Percentiles rank a stretch among this genome's conserved stretches.
These are phyloP conservation scores for Amazona guildingii DNA, from an alignment of 2,113 vertebrate genomes.

Conservation along the genomic window DNA sequence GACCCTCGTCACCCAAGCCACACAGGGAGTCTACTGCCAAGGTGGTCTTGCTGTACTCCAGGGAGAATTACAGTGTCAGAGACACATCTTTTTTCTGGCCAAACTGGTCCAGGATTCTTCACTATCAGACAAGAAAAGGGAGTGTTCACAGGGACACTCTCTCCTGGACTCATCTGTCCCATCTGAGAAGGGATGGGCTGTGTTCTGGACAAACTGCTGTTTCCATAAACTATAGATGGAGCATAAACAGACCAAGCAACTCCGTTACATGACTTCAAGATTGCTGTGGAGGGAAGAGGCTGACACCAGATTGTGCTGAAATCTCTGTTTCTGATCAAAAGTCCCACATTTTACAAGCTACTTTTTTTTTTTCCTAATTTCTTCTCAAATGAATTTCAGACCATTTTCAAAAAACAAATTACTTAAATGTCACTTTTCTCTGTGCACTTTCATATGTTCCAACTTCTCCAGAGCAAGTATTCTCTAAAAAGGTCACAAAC, in stretches of 20 bases:
- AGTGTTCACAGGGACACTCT: not conserved
- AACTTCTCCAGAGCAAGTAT: not conserved
- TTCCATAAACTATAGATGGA: not conserved
- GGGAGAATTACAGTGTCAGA: rapidly evolving
- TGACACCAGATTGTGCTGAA: not conserved
- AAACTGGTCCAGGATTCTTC: not conserved
- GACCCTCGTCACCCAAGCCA: not conserved
- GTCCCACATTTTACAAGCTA: not conserved
- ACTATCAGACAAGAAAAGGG: not conserved
- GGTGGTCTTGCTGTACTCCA: not conserved
- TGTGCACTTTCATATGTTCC: not conserved
- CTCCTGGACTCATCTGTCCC: not conserved
- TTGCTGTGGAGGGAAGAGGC: not conserved
- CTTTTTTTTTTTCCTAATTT: not conserved
- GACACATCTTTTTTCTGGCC: not conserved
- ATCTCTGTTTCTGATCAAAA: not conserved
- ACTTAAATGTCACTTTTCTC: slow-evolving; percentile 1
- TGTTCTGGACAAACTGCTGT: not conserved
- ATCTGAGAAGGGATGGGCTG: not conserved
- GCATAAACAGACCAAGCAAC: not conserved
- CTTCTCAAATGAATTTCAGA: slow-evolving; percentile 1
- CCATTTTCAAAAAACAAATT: not conserved
- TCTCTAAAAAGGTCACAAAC: not conserved
- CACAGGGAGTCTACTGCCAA: not conserved
- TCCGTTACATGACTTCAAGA: not conserved